Evolutionary conservation across 2,797 vertebrate species (phyloP).

Genomic region (Odontamblyopus lacepedii): DNA sequence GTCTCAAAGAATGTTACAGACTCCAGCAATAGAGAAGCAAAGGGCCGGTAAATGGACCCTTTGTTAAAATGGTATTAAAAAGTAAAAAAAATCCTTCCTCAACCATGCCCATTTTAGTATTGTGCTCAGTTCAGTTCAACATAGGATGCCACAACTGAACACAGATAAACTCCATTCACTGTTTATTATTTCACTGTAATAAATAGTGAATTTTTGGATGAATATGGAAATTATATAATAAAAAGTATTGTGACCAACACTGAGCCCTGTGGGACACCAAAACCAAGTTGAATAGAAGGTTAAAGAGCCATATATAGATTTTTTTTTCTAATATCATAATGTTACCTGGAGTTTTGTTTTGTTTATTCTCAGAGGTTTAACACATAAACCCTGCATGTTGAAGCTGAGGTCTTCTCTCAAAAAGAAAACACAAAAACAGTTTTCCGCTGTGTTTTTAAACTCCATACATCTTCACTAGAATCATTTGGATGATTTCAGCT

Average conservation of each 20-base stretch:
- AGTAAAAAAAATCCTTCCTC: not conserved
- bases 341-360: too few relatives aligned
- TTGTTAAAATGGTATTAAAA: not conserved
- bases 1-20: slow-evolving; percentile 27
- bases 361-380: too few relatives aligned
- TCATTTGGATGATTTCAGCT: too few relatives aligned
- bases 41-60: not conserved
- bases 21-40: slow-evolving; percentile 13
- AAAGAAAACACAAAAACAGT: too few relatives aligned
- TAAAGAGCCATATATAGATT: not conserved
- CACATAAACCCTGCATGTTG: too few relatives aligned
- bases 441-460: too few relatives aligned
- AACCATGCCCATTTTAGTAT: not conserved
- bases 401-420: too few relatives aligned
- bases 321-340: too few relatives aligned
- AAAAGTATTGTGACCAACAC: not conserved
- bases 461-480: too few relatives aligned
- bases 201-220: not conserved
- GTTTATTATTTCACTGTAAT: not conserved
- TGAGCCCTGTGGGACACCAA: not conserved
- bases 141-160: not conserved
- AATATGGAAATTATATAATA: not conserved
- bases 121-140: not conserved
- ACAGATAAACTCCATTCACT: too few relatives aligned
- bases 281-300: not conserved